phyloP scores from a whole-genome alignment of 1,140 invertebrate species.

The Papilio xuthus region DNA sequence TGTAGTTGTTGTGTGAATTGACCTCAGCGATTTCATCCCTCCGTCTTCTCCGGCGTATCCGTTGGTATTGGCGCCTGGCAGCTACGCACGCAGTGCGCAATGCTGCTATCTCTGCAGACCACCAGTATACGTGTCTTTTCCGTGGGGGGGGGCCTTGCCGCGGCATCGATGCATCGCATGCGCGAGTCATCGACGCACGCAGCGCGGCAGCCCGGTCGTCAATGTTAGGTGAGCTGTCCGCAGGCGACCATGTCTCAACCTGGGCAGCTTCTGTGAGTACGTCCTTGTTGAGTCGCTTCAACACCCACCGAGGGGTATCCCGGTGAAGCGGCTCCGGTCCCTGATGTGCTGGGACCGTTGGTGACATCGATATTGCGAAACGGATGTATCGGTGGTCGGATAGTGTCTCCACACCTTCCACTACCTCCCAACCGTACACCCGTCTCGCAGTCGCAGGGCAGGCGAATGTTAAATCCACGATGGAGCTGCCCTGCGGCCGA shows the following conservation, averaged over 20 bases:
- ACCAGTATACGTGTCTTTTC: conserved; percentile 38
- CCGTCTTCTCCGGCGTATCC: conserved; percentile 9
- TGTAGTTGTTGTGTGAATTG: background rate
- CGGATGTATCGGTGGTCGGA: too few species aligned
- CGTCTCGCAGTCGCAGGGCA: too few species aligned
- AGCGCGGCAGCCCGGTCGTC: conserved; percentile 25
- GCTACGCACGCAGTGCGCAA: conserved; percentile 9
- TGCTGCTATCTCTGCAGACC: conserved; percentile 33
- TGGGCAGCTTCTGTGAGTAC: background rate
- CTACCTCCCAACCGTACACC: too few species aligned
- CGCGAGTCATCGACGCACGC: conserved; percentile 12
- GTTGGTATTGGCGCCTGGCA: conserved; percentile 14
- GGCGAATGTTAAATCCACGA: too few species aligned
- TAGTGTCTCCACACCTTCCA: too few species aligned
- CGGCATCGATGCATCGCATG: conserved; percentile 42
- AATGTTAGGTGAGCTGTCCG: background rate
- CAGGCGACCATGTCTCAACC: background rate
- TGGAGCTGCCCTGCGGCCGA: too few species aligned
- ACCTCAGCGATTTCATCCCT: conserved; percentile 4
- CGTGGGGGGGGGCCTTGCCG: background rate
- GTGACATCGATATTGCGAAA: background rate
- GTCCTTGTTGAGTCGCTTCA: background rate
- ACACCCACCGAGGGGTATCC: background rate
- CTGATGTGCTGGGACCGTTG: background rate
- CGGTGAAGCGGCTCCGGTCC: background rate